A percentile compares a stretch with the other conserved stretches of the same genome.
These are phyloP conservation scores for Perca schrenkii DNA, from an alignment of 2,113 vertebrate genomes.

Conservation along the genomic window DNA sequence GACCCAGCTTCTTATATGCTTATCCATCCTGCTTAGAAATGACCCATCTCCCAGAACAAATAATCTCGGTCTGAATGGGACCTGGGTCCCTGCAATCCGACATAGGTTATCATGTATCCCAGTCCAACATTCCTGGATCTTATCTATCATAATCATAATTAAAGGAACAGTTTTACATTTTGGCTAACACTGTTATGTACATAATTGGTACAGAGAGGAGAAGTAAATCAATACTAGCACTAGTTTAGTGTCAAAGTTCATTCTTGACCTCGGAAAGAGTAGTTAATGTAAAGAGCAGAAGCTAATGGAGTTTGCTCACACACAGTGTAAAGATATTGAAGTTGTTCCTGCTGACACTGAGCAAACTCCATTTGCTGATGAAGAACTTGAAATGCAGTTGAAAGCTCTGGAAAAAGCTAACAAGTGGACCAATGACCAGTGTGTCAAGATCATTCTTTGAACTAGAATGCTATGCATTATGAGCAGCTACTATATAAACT, in stretches of 20 bases:
- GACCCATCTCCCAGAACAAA: no score
- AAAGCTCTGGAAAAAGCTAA: no score
- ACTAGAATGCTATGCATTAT: background rate
- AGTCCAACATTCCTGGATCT: no score
- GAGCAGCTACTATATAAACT: background rate
- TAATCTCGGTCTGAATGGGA: no score
- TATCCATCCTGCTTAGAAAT: no score
- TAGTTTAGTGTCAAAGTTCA: background rate
- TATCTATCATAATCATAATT: background rate
- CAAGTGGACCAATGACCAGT: no score
- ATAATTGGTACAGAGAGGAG: background rate
- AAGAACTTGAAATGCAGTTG: no score
- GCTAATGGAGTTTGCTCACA: background rate
- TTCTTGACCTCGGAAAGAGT: background rate
- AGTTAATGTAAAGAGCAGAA: background rate
- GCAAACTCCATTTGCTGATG: no score
- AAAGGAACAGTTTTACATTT: conserved; percentile 14
- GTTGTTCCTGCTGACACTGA: no score
- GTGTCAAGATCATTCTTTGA: background rate
- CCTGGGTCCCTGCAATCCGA: no score
- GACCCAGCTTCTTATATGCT: no score
- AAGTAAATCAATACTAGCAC: background rate
- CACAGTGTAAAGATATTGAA: background rate
- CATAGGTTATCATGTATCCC: no score
- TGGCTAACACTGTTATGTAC: background rate